phyloP scores from a whole-genome alignment of 2,888 invertebrate genomes.

The Xylota sylvarum region DNA sequence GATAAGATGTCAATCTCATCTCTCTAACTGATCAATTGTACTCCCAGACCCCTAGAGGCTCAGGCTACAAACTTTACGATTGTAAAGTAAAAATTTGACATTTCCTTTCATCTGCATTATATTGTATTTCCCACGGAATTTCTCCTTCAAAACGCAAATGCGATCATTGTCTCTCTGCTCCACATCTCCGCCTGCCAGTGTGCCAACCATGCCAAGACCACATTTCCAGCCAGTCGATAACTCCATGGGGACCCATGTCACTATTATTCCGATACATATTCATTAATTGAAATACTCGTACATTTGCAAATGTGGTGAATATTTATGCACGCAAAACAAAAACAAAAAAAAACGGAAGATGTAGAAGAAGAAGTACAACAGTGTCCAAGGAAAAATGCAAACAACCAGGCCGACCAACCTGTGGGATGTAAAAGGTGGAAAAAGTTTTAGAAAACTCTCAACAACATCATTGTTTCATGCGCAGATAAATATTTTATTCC shows the following conservation, averaged over 20 bases:
- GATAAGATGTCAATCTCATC: conserved; percentile 52
- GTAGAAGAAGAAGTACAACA: conserved; percentile 22
- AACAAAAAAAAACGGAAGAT: conserved; percentile 22
- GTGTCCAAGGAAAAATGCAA: conserved; percentile 42
- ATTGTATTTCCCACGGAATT: conserved; percentile 70
- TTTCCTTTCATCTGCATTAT: conserved; percentile 72
- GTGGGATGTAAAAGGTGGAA: conserved; percentile 30
- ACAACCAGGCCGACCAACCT: conserved; percentile 6
- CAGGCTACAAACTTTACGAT: conserved; percentile 67
- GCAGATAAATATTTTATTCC: conserved; percentile 73
- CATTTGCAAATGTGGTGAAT: conserved; percentile 74
- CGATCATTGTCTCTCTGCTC: conserved; percentile 59
- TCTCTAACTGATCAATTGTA: conserved; percentile 44
- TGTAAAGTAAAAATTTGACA: conserved; percentile 74
- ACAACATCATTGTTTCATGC: conserved; percentile 71
- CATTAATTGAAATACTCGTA: conserved; percentile 74
- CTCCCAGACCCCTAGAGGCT: conserved; percentile 5
- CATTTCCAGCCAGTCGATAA: conserved; percentile 66
- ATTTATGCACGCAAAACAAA: conserved; percentile 73
- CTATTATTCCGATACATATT: conserved; percentile 77
- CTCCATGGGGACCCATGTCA: conserved; percentile 73
- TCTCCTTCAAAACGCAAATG: conserved; percentile 60
- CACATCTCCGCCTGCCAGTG: conserved; percentile 21
- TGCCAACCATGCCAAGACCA: conserved; percentile 43
- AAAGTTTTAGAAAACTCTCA: conserved; percentile 46